A percentile compares a stretch with the other conserved stretches of the same genome.
Evolutionary conservation across 2,797 vertebrate species (phyloP).

Genomic region (Siniperca scherzeri): DNA sequence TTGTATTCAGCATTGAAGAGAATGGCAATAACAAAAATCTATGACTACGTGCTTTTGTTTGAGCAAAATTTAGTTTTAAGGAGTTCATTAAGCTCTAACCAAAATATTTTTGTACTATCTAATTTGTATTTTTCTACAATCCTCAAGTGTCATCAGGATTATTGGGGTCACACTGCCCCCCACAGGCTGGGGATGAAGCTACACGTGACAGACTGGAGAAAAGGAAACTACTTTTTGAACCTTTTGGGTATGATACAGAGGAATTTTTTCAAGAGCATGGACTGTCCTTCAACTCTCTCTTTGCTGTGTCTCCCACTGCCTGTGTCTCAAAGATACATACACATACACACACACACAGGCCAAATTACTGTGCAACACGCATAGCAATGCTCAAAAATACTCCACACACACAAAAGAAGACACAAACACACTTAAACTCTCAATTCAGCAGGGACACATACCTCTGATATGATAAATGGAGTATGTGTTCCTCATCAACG

Average conservation of each 20-base stretch:
- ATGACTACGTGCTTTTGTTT: constrained; percentile 1
- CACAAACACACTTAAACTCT: constrained; percentile 51
- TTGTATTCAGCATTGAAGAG: constrained; percentile 16
- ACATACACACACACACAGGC: constrained; percentile 13
- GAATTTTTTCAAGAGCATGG: constrained; percentile 49
- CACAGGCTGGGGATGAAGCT: constrained; percentile 51
- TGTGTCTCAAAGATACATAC: constrained; percentile 30
- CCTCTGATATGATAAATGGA: constrained; percentile 66
- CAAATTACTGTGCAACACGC: constrained; percentile 28
- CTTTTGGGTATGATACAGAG: constrained; percentile 31
- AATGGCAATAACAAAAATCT: constrained; percentile 8
- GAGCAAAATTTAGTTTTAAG: neutral
- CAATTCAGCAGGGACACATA: constrained; percentile 55
- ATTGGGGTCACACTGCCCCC: constrained; percentile 64
- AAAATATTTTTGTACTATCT: constrained; percentile 11
- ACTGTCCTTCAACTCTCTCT: constrained; percentile 74
- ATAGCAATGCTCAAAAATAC: constrained; percentile 2
- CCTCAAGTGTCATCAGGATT: constrained; percentile 24
- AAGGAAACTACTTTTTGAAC: constrained; percentile 31
- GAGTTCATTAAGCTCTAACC: neutral
- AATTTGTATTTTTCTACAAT: constrained; percentile 21
- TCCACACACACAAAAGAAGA: constrained; percentile 14
- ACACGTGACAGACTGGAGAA: constrained; percentile 21
- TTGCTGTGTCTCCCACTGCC: constrained; percentile 26
- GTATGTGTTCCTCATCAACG: constrained; percentile 47